Conservation (phyloP, 1,140 invertebrate genomes). For the Carposina sasakii region DNA sequence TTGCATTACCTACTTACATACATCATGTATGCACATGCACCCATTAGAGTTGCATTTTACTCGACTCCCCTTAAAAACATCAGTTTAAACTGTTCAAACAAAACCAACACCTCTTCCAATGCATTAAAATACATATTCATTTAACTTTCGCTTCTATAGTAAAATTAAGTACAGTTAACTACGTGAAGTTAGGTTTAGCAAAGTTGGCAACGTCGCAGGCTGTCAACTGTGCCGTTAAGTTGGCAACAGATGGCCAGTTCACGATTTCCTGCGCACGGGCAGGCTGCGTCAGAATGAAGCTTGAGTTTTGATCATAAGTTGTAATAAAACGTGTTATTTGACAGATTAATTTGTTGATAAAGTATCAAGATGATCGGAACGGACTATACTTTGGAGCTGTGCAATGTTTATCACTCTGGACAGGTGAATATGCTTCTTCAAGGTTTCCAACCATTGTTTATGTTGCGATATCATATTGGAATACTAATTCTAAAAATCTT, state of each 20-base stretch:
- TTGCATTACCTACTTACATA: too few species aligned
- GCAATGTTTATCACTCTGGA: constrained; percentile 91
- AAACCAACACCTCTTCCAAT: background rate
- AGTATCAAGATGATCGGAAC: constrained; percentile 78
- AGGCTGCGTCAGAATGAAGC: constrained; percentile 44
- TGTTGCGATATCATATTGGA: too few species aligned
- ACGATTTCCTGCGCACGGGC: constrained; percentile 13
- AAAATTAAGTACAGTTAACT: constrained; percentile 38
- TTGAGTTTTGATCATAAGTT: constrained; percentile 29
- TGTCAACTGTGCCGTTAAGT: constrained; percentile 34
- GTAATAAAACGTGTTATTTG: constrained; percentile 16
- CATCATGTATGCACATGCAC: too few species aligned
- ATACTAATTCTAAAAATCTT: too few species aligned
- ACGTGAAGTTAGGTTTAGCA: constrained; percentile 41
- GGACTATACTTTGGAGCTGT: constrained; percentile 89
- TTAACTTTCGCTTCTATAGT: background rate
- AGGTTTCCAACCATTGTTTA: too few species aligned
- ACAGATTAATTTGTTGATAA: constrained; percentile 14
- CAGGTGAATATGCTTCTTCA: constrained; percentile 75
- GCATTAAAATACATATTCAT: constrained; percentile 11
- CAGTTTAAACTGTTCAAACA: too few species aligned
- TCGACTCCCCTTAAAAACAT: too few species aligned
- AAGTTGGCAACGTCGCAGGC: constrained; percentile 46
- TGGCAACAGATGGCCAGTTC: constrained; percentile 40
- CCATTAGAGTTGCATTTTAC: too few species aligned